Base-by-base conservation (phyloP, 2,113 vertebrate species). In the Donacobius atricapilla region DNA sequence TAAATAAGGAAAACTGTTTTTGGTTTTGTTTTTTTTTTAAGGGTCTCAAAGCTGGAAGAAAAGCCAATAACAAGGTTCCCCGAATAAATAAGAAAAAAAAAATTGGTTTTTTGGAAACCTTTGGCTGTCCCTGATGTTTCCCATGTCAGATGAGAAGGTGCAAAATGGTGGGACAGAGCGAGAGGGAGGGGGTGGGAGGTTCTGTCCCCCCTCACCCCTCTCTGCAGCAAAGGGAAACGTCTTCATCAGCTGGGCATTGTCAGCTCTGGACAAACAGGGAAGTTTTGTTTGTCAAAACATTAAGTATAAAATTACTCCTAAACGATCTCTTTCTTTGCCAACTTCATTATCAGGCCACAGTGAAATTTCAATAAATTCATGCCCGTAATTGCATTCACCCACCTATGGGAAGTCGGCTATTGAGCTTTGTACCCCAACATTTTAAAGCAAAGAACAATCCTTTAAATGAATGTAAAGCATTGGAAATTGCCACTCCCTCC, bases 121-220 rank as follows among this genome's bases (percentile, higher is more conserved):
- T 77, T 40, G 56, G 12, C 30, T 73, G 30, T 28, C 21, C 22
- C 40, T 50, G 1, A 7, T 9, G 11, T 54, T 45, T 45, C 53
- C 12, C 8, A 2, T 2, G 1, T 22, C 21, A 50, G 25, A 19
- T 0, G 2, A n/a, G 15, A 21, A 13, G 14, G 23, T 6, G 9
- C 9, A 23, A 53, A 40, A 8, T 6, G 15, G 15, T 44, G 40
- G 63, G 22, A 45, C 9, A 3, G 22, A 1, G 3, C 6, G 53
- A 18, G 17, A 76, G 9, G n/a, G 56, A 39, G n/a, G 21, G n/a
- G 21, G 28, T 1, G 48, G n/a, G 15, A 50, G 13, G 12, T 39
- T 50, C 30, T 77, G 45, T 33, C 11, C 35, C 57, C 61, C 47
- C 18, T 6, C 11, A 28, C 8, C 25, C 16, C 4, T 20, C 23